A percentile compares a stretch with the other conserved stretches of the same genome.
These are phyloP conservation scores for Rhizomys pruinosus DNA, from an alignment of 2,113 vertebrate species.

Conservation along the genomic window DNA sequence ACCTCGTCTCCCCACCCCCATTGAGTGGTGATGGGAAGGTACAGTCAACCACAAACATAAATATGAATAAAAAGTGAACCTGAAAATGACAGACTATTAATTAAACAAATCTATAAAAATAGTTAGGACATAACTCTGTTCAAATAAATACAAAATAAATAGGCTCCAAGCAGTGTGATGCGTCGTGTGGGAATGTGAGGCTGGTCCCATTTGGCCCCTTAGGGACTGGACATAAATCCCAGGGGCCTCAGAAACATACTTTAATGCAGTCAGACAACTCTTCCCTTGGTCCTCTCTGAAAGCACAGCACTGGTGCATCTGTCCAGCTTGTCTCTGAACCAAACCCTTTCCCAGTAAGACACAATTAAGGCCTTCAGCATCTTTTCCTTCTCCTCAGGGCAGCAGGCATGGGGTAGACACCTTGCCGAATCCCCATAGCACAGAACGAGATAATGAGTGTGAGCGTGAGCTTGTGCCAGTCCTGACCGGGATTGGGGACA, in stretches of 20 bases:
- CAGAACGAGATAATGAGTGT: conserved; percentile 30
- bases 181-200: conserved; percentile 82
- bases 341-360: conserved; percentile 8
- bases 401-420: rapidly evolving
- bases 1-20: not conserved
- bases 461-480: conserved; percentile 58
- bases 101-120: conserved; percentile 91
- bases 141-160: conserved; percentile 93
- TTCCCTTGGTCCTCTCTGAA: conserved; percentile 61
- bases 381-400: not conserved
- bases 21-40: conserved; percentile 65
- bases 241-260: conserved; percentile 68
- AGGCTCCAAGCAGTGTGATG: conserved; percentile 85
- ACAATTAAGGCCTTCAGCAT: conserved; percentile 56
- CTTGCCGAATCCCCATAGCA: conserved; percentile 35
- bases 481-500: conserved; percentile 29
- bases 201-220: conserved; percentile 81
- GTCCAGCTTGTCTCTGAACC: conserved; percentile 44
- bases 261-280: conserved; percentile 61
- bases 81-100: conserved; percentile 85
- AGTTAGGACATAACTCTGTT: conserved; percentile 87
- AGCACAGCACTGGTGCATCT: conserved; percentile 29
- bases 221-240: conserved; percentile 63
- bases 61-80: conserved; percentile 84
- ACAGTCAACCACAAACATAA: conserved; percentile 80